phyloP scores from a whole-genome alignment of 2,888 invertebrate species.

The Metalampra italica region DNA sequence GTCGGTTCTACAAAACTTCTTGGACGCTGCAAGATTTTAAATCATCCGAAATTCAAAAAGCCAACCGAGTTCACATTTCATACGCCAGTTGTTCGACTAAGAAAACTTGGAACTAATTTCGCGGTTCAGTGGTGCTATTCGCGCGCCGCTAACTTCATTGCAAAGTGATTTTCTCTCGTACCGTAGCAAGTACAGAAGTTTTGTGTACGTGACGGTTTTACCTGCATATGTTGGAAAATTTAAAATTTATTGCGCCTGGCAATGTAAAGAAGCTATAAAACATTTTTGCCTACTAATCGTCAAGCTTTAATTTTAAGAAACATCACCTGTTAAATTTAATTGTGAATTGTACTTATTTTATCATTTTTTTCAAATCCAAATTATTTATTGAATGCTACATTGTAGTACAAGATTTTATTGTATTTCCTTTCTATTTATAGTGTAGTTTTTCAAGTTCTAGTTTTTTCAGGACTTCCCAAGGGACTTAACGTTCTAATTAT shows the following conservation, averaged over 20 bases:
- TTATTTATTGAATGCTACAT: too few relatives aligned
- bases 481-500: too few relatives aligned
- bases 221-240: conserved; percentile 23
- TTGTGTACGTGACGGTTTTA: conserved; percentile 36
- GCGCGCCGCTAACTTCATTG: conserved; percentile 67
- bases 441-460: too few relatives aligned
- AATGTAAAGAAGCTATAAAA: not conserved
- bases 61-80: conserved; percentile 49
- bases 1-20: too few relatives aligned
- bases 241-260: conserved; percentile 1
- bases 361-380: too few relatives aligned
- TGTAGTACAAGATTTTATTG: too few relatives aligned
- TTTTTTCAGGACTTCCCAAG: too few relatives aligned
- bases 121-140: conserved; percentile 68
- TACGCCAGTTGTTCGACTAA: conserved; percentile 48
- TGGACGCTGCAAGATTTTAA: not conserved
- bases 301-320: too few relatives aligned
- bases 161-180: conserved; percentile 71
- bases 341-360: too few relatives aligned
- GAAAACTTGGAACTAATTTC: conserved; percentile 72
- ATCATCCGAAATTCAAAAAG: conserved; percentile 33
- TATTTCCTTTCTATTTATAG: too few relatives aligned
- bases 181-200: conserved; percentile 38
- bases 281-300: too few relatives aligned
- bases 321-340: too few relatives aligned